Evolutionary conservation across 2,797 vertebrate genomes (phyloP).

Genomic region (Bucorvus abyssinicus): DNA sequence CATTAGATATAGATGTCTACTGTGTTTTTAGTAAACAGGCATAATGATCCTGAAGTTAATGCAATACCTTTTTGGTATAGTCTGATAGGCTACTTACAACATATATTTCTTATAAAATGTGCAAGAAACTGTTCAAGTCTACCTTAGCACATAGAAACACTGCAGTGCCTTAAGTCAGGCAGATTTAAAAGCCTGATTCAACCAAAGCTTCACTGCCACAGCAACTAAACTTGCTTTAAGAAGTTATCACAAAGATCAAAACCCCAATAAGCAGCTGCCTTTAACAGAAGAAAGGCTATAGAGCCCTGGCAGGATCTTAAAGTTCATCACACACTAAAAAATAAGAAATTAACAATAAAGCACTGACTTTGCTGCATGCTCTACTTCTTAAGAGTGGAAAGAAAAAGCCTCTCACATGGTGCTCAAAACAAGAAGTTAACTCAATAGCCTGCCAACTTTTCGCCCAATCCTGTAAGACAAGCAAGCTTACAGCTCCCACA

Average conservation of each 20-base stretch:
- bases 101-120: not conserved
- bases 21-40: not conserved
- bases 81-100: not conserved
- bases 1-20: not conserved
- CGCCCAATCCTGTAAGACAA: not conserved
- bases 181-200: not conserved
- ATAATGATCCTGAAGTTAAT: not conserved
- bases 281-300: not conserved
- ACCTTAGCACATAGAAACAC: not conserved
- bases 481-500: not conserved
- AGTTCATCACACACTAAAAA: not conserved
- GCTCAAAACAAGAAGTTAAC: not conserved
- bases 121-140: not conserved
- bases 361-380: not conserved
- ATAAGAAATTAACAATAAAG: not conserved
- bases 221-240: not conserved
- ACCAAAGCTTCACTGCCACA: not conserved
- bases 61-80: not conserved
- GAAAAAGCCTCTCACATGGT: not conserved
- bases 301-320: not conserved
- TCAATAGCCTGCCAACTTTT: not conserved
- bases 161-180: not conserved
- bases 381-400: not conserved
- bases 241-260: not conserved
- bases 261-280: not conserved